Percentiles rank a stretch among this genome's conserved stretches.
These are phyloP conservation scores for Aspidoscelis tigris DNA, from an alignment of 2,113 vertebrate genomes.

Conservation along the genomic window DNA sequence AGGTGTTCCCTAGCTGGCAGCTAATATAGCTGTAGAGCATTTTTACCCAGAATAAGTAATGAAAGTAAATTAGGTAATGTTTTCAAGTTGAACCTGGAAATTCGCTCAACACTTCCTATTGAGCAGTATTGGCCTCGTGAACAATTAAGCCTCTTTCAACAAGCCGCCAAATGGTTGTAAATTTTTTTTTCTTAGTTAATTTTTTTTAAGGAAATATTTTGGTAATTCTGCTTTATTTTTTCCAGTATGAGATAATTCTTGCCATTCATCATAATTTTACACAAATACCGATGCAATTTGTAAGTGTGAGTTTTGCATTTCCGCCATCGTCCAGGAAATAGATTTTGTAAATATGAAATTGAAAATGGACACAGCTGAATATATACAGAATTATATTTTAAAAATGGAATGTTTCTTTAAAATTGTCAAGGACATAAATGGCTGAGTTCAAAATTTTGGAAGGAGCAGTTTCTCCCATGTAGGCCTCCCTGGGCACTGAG, in stretches of 20 bases:
- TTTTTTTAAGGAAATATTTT: constrained; percentile 5
- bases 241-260: neutral
- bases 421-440: no score
- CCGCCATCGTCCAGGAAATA: neutral
- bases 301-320: neutral
- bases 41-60: neutral
- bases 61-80: neutral
- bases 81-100: neutral
- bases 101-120: constrained; percentile 16
- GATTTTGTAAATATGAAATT: neutral
- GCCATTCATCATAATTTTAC: neutral
- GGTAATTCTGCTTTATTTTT: neutral
- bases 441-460: no score
- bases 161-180: neutral
- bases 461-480: no score
- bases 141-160: neutral
- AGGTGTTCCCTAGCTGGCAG: no score
- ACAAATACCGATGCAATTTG: neutral
- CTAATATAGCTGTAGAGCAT: no score
- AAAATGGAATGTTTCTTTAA: no score
- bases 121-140: neutral
- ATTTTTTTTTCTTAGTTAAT: neutral
- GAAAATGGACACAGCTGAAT: neutral
- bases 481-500: no score
- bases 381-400: neutral